Percentiles rank a stretch among this genome's conserved stretches.
Evolutionary conservation across 1,140 invertebrate species (phyloP).

Genomic region (Drosophila repletoides): DNA sequence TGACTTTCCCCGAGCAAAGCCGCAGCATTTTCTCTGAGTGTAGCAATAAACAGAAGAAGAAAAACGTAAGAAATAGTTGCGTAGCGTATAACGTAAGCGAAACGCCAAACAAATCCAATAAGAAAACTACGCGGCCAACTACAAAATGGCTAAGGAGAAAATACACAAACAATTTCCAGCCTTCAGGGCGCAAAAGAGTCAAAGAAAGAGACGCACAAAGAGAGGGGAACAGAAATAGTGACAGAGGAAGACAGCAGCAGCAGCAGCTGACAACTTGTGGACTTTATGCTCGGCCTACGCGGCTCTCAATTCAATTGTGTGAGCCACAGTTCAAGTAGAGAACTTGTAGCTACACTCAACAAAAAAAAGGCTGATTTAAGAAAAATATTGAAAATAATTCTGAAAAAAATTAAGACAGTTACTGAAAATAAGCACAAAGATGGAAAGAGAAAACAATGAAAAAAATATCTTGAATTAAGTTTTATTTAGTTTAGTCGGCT

Average conservation of each 20-base stretch:
- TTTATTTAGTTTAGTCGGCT: too few species aligned
- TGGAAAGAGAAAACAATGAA: too few species aligned
- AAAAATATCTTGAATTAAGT: too few species aligned
- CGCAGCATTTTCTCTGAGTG: too few species aligned
- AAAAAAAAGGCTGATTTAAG: too few species aligned
- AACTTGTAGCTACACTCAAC: too few species aligned
- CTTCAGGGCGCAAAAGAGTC: not conserved
- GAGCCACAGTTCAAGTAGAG: slow-evolving; percentile 19
- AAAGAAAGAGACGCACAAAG: not conserved
- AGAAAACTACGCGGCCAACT: slow-evolving; percentile 5
- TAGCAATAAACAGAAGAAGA: not conserved
- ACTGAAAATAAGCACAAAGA: too few species aligned
- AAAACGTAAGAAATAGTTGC: slow-evolving; percentile 9
- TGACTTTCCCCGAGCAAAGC: too few species aligned
- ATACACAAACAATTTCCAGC: too few species aligned
- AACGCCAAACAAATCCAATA: slow-evolving; percentile 22
- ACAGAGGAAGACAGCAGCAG: not conserved
- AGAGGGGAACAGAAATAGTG: not conserved
- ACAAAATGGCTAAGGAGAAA: not conserved
- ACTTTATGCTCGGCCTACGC: slow-evolving; percentile 35
- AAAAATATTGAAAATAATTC: too few species aligned
- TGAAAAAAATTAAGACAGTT: too few species aligned
- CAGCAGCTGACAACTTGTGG: slow-evolving; percentile 33
- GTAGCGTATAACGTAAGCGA: slow-evolving; percentile 19
- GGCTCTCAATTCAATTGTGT: slow-evolving; percentile 30